These are phyloP conservation scores for Oryctolagus cuniculus DNA, from an alignment of 2,113 vertebrate genomes.

Conservation along the genomic window DNA sequence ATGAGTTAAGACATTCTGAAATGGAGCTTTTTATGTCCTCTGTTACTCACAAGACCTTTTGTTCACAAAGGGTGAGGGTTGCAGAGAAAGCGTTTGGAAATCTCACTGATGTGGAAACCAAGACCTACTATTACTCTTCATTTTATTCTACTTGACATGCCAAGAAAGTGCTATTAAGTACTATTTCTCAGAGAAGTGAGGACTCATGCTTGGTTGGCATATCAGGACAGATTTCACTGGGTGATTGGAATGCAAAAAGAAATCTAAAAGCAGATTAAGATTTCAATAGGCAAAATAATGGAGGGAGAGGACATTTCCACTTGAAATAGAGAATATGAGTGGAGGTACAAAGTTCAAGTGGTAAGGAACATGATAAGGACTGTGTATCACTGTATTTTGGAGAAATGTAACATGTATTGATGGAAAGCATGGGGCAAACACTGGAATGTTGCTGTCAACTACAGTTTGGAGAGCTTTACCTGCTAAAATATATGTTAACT, in stretches of 20 bases:
- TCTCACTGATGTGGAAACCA: conserved; percentile 19
- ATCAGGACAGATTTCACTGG: background rate
- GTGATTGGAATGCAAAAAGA: conserved; percentile 24
- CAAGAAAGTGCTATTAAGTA: conserved; percentile 12
- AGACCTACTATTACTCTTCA: conserved; percentile 23
- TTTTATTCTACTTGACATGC: conserved; percentile 21
- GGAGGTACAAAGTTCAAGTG: background rate
- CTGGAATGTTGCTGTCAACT: background rate
- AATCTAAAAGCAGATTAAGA: conserved; percentile 48
- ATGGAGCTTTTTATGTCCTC: background rate
- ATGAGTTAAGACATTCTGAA: background rate
- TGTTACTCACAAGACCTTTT: conserved; percentile 37
- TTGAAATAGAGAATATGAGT: background rate
- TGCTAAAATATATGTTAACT: background rate
- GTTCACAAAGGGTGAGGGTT: background rate
- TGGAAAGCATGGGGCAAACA: background rate
- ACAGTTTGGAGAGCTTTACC: background rate
- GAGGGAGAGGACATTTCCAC: background rate
- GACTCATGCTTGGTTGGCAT: background rate
- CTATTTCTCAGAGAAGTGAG: conserved; percentile 50
- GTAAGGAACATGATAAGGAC: accelerated
- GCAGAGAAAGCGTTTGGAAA: conserved; percentile 23
- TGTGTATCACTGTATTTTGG: background rate
- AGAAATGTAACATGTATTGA: background rate
- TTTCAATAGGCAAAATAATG: background rate